Evolutionary conservation across 2,888 invertebrate genomes (phyloP).

Genomic region (Spisula subtruncata): DNA sequence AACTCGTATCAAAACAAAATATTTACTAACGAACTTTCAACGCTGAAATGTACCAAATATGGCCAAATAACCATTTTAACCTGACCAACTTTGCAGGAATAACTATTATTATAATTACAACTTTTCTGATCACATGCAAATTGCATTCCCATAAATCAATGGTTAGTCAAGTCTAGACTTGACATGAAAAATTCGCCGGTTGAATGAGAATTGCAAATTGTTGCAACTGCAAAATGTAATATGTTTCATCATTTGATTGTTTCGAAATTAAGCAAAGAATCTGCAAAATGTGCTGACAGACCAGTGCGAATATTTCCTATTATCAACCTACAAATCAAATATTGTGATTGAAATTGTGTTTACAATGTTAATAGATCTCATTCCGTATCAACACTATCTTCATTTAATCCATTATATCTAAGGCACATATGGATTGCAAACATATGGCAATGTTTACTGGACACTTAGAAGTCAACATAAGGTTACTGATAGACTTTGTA

Average conservation of each 20-base stretch:
- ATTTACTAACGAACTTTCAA: no score
- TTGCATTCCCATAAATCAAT: no score
- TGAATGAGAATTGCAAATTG: no score
- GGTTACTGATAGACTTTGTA: background rate
- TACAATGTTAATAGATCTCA: background rate
- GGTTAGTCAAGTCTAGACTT: no score
- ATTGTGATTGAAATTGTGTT: background rate
- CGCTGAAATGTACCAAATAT: no score
- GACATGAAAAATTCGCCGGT: no score
- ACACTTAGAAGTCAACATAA: background rate
- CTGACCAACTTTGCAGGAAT: no score
- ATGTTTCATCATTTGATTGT: background rate
- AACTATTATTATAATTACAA: no score
- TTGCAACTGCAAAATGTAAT: no score
- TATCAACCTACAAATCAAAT: background rate
- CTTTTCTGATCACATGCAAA: no score
- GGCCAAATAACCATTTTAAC: no score
- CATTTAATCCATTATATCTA: constrained; percentile 9
- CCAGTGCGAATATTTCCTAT: background rate
- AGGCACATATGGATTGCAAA: background rate
- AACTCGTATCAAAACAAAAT: no score
- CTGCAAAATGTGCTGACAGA: background rate
- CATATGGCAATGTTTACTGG: constrained; percentile 17
- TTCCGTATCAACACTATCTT: background rate
- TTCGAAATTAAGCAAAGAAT: background rate